phyloP scores from a whole-genome alignment of 2,888 invertebrate species.

The Leptinotarsa tumamoca region DNA sequence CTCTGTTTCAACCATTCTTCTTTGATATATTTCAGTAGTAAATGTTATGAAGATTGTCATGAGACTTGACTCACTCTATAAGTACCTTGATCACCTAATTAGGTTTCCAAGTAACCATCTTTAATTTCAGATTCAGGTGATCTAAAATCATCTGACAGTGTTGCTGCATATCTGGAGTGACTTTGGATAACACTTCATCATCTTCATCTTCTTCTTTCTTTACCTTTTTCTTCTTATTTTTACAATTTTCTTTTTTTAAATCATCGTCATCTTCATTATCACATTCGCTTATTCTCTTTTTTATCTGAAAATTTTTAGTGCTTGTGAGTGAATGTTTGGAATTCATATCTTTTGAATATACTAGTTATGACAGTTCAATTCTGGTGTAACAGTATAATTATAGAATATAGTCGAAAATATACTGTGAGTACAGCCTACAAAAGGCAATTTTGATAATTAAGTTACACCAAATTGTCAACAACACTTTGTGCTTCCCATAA shows the following conservation, averaged over 20 bases:
- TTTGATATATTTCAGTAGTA: not conserved
- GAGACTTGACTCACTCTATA: constrained; percentile 9
- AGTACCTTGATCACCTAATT: constrained; percentile 42
- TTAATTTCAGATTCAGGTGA: constrained; percentile 84
- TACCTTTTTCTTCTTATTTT: constrained; percentile 61
- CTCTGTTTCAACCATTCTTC: no score
- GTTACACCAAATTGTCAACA: no score
- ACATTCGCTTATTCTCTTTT: constrained; percentile 66
- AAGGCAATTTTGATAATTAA: no score
- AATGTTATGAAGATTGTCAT: constrained; percentile 10
- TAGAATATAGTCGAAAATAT: no score
- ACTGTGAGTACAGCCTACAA: no score
- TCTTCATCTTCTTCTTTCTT: constrained; percentile 67
- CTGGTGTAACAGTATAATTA: no score
- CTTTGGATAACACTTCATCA: constrained; percentile 62
- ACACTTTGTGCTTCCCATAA: no score
- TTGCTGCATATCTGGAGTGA: constrained; percentile 75
- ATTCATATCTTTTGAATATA: no score
- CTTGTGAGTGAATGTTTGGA: no score
- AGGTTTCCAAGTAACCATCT: constrained; percentile 79
- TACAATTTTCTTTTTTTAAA: constrained; percentile 51
- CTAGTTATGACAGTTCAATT: no score
- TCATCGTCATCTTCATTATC: constrained; percentile 69
- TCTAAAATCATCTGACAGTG: constrained; percentile 80
- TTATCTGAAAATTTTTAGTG: constrained; percentile 55